Conservation (phyloP, 2,797 vertebrate species). For the Eulemur albifrons region DNA sequence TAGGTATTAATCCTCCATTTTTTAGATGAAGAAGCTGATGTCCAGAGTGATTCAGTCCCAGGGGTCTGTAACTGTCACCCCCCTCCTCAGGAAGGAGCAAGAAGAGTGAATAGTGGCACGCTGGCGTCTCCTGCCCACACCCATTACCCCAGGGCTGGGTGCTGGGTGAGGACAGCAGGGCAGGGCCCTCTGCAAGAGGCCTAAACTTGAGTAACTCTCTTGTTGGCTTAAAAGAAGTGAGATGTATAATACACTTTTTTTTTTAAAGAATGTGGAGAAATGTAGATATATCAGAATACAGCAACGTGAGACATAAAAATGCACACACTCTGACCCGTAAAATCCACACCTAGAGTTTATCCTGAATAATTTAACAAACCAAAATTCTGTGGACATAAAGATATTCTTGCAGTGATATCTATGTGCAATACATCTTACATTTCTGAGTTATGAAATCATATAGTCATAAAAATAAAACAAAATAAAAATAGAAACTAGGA, state of each 20-base stretch:
- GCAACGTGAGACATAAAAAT: neutral
- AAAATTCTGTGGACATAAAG: neutral
- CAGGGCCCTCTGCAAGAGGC: neutral
- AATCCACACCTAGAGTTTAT: neutral
- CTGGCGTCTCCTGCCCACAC: neutral
- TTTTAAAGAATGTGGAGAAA: neutral
- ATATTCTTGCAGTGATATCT: neutral
- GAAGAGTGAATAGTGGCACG: neutral
- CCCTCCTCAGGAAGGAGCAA: neutral
- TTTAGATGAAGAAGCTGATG: neutral
- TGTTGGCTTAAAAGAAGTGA: neutral
- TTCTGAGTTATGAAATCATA: neutral
- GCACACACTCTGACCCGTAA: neutral
- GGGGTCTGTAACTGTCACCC: neutral
- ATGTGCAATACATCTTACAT: neutral
- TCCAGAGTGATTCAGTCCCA: neutral
- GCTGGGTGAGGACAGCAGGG: neutral
- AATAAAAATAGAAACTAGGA: neutral
- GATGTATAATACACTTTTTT: neutral
- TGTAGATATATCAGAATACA: neutral
- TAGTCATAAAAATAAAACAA: neutral
- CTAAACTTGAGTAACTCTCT: neutral
- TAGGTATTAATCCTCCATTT: neutral
- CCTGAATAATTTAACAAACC: neutral
- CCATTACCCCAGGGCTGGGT: neutral